phyloP scores from a whole-genome alignment of 2,113 vertebrate species.

The Manacus vitellinus region DNA sequence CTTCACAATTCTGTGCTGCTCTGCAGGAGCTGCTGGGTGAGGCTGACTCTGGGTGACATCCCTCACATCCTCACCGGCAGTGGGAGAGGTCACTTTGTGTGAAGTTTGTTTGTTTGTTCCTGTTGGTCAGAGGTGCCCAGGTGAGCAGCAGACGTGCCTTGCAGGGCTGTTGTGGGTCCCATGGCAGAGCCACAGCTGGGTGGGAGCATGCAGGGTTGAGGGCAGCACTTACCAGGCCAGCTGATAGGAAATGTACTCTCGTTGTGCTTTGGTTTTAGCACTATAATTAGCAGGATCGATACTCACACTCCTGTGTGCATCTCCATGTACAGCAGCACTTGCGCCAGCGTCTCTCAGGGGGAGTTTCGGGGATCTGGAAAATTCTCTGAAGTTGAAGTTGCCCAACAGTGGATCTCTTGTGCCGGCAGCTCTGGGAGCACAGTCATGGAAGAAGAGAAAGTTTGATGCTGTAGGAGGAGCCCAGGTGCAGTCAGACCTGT shows the following conservation, averaged over 20 bases:
- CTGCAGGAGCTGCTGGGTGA: not conserved
- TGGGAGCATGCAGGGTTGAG: not conserved
- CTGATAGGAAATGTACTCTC: slow-evolving; percentile 18
- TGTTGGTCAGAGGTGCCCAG: not conserved
- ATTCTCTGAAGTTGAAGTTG: not conserved
- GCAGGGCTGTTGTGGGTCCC: not conserved
- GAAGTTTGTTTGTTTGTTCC: rapidly evolving
- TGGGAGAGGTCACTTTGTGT: rapidly evolving
- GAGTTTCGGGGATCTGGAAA: not conserved
- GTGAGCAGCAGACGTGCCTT: not conserved
- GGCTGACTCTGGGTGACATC: not conserved
- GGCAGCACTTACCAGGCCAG: not conserved
- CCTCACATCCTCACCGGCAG: rapidly evolving
- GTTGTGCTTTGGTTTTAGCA: not conserved
- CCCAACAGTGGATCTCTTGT: not conserved
- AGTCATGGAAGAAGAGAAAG: not conserved
- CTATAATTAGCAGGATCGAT: slow-evolving; percentile 39
- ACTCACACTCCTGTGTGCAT: not conserved
- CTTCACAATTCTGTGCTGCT: not conserved
- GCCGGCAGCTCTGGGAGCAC: not conserved
- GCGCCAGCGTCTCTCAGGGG: not conserved
- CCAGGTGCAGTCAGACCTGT: too few relatives aligned
- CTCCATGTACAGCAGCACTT: not conserved
- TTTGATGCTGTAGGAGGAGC: not conserved
- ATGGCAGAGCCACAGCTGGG: rapidly evolving